Evolutionary conservation across 1,140 invertebrate genomes (phyloP), one percentile per base, ranked within the genome.

Genomic region (Scylla paramamosain): DNA sequence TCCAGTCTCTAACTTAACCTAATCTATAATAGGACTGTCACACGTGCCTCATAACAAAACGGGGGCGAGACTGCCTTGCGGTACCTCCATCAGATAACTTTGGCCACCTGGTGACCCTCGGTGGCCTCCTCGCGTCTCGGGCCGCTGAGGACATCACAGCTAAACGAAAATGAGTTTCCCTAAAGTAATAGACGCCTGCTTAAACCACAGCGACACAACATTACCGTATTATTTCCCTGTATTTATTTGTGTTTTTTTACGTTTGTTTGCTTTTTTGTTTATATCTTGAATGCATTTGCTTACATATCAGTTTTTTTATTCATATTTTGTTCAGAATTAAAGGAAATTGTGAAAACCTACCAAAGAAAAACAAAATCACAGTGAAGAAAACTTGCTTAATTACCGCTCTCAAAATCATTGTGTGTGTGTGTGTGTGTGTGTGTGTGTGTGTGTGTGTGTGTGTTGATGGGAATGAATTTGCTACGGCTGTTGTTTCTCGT

Each of bases 21-120:
- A 77, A 77, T 77, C 67, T 77, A 77, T 77, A 77, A 77, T 77
- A n/a, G 67, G 67, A n/a, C 67, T 77, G 67, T n/a, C 67, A 77
- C 25, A 20, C 67, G 67, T 20, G 67, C n/a, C 67, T n/a, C 67
- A 77, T 77, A 77, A n/a, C 25, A 77, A 77, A 77, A 77, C 67
- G 67, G 25, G 25, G 67, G 67, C 67, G 67, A 77, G 67, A 20
- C 67, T 77, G 6, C 12, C 25, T 77, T 77, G 20, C 67, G 67
- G 67, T n/a, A n/a, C 20, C 67, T n/a, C 20, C 20, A 77, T 77
- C 67, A n/a, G 67, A 77, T 77, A 77, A 7, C 67, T n/a, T 77
- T 25, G 67, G 20, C 67, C 67, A 77, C 67, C 67, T 77, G 67
- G 67, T n/a, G 67, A 77, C 67, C 25, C 67, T 0, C 67, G 52